These are phyloP conservation scores for Thymelicus lineola DNA, from an alignment of 2,888 invertebrate genomes.

Conservation along the genomic window DNA sequence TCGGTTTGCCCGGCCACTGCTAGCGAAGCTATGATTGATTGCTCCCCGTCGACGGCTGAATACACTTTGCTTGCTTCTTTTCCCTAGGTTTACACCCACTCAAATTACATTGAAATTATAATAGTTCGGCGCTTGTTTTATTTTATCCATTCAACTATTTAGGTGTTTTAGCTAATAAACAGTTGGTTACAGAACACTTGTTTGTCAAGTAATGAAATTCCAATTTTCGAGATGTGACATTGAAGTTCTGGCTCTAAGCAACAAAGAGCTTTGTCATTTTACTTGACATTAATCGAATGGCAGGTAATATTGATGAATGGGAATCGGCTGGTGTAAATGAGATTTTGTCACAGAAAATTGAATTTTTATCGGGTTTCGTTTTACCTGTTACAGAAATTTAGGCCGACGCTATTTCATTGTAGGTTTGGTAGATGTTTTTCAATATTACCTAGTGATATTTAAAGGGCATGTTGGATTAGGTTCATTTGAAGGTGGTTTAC, in stretches of 20 bases:
- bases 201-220: neutral
- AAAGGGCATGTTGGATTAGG: too few species aligned
- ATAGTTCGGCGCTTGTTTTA: constrained; percentile 11
- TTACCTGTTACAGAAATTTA: neutral
- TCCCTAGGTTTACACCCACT: constrained; percentile 26
- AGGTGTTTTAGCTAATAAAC: neutral
- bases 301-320: neutral
- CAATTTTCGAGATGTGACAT: neutral
- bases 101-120: constrained; percentile 31
- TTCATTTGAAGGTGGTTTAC: too few species aligned
- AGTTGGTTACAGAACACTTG: neutral
- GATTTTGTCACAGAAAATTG: neutral
- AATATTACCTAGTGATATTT: neutral
- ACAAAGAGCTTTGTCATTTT: neutral
- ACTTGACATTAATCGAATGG: neutral
- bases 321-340: neutral
- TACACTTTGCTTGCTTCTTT: constrained; percentile 43
- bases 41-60: constrained; percentile 46
- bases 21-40: constrained; percentile 73
- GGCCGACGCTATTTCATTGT: neutral
- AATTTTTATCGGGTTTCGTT: neutral
- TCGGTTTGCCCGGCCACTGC: constrained; percentile 69
- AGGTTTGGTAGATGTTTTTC: neutral
- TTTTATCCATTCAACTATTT: constrained; percentile 16
- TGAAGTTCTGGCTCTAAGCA: neutral